Evolutionary conservation across 2,797 vertebrate genomes (phyloP).

Genomic region (Hoplostethus mediterraneus): DNA sequence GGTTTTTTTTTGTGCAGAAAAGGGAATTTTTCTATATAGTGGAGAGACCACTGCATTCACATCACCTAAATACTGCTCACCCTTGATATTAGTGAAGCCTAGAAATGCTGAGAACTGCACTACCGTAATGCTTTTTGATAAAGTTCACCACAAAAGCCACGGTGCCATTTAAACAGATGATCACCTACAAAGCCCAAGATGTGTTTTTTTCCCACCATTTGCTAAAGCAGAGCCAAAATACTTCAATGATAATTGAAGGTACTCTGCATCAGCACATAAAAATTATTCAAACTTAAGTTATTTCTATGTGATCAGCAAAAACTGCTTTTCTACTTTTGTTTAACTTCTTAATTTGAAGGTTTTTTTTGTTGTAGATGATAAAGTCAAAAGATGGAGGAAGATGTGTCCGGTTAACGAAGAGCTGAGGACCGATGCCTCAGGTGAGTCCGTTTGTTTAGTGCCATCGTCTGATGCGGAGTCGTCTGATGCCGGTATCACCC

Average conservation of each 20-base stretch:
- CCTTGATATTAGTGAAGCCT: too few species aligned
- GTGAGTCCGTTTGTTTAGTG: constrained; percentile 3
- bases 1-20: too few species aligned
- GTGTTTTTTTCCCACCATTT: neutral
- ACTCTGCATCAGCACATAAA: too few species aligned
- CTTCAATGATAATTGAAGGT: neutral
- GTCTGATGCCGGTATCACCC: too few species aligned
- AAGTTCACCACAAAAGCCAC: neutral
- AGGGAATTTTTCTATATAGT: too few species aligned
- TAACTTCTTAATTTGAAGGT: neutral
- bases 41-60: too few species aligned
- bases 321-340: neutral
- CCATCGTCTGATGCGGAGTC: too few species aligned
- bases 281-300: neutral
- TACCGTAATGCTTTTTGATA: neutral
- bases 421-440: constrained; percentile 23
- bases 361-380: constrained; percentile 25
- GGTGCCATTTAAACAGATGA: neutral
- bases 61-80: too few species aligned
- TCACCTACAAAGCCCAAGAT: neutral
- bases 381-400: constrained; percentile 44
- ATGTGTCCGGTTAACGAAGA: constrained; percentile 10
- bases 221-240: neutral
- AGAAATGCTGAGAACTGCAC: too few species aligned
- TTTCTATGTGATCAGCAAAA: neutral